Evolutionary conservation across 1,140 invertebrate genomes (phyloP).

Genomic region (Sycophila sp.): DNA sequence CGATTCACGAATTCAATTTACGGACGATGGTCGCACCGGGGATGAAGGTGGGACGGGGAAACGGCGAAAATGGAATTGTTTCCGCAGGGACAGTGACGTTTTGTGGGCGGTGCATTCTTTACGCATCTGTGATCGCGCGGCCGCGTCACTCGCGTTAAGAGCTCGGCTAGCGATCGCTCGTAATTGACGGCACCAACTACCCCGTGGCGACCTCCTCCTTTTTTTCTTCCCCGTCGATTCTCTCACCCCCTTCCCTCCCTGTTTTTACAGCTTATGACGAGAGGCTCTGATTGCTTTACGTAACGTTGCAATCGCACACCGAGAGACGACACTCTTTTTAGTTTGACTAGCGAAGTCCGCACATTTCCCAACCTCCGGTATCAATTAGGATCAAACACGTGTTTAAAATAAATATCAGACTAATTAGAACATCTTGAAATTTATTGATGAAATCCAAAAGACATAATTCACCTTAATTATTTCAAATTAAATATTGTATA

Average conservation of each 20-base stretch:
- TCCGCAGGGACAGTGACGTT: conserved; percentile 42
- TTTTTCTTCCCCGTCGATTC: conserved; percentile 1
- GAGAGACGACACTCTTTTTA: neutral
- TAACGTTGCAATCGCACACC: conserved; percentile 1
- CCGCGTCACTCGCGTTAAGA: neutral
- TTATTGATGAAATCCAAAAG: too few relatives aligned
- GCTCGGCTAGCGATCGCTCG: conserved; percentile 3
- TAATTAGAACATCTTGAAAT: too few relatives aligned
- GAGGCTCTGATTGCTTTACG: neutral
- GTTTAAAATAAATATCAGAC: too few relatives aligned
- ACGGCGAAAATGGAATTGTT: conserved; percentile 52
- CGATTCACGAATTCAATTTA: conserved; percentile 40
- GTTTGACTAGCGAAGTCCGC: neutral
- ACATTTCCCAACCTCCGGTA: too few relatives aligned
- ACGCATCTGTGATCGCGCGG: conserved; percentile 42
- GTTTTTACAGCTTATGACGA: neutral
- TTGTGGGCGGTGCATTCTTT: conserved; percentile 32
- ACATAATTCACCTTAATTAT: too few relatives aligned
- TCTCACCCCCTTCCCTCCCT: neutral
- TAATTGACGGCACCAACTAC: conserved; percentile 31
- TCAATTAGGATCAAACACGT: too few relatives aligned
- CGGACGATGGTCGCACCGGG: too few relatives aligned
- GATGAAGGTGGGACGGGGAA: conserved; percentile 45
- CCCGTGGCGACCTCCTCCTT: neutral
- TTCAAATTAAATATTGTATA: too few relatives aligned